These are phyloP conservation scores for Megastigmus dorsalis DNA, from an alignment of 2,888 invertebrate genomes.

Conservation along the genomic window DNA sequence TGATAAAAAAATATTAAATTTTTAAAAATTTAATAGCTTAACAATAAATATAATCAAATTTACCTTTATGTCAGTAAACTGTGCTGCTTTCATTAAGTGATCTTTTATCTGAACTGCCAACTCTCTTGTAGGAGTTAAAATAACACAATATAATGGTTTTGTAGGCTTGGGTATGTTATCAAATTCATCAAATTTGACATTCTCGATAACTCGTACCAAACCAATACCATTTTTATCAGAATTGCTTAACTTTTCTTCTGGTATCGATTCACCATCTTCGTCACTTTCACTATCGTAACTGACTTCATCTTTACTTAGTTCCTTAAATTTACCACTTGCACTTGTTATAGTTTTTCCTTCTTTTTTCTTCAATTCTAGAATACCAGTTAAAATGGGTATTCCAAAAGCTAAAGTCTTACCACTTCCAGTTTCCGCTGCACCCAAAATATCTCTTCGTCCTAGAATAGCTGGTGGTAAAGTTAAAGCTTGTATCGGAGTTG, in stretches of 20 bases:
- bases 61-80: constrained; percentile 84
- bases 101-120: constrained; percentile 95
- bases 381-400: constrained; percentile 92
- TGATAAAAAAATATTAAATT: constrained; percentile 23
- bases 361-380: constrained; percentile 81
- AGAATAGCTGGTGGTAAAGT: constrained; percentile 89
- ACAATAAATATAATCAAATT: constrained; percentile 9
- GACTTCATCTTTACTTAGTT: constrained; percentile 63
- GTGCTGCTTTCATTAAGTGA: constrained; percentile 87
- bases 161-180: constrained; percentile 69
- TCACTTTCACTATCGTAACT: constrained; percentile 72
- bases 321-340: constrained; percentile 62
- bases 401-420: constrained; percentile 99
- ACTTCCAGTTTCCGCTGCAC: constrained; percentile 99
- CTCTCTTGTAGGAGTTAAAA: constrained; percentile 97
- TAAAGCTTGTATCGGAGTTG: constrained; percentile 91
- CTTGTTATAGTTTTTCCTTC: constrained; percentile 61
- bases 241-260: constrained; percentile 52
- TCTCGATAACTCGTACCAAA: constrained; percentile 79
- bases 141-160: constrained; percentile 85
- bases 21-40: constrained; percentile 17
- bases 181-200: constrained; percentile 73
- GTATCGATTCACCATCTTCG: constrained; percentile 66
- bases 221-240: constrained; percentile 73
- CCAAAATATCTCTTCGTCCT: constrained; percentile 93